These are phyloP conservation scores for Euproctis similis DNA, from an alignment of 2,888 invertebrate genomes.

Conservation along the genomic window DNA sequence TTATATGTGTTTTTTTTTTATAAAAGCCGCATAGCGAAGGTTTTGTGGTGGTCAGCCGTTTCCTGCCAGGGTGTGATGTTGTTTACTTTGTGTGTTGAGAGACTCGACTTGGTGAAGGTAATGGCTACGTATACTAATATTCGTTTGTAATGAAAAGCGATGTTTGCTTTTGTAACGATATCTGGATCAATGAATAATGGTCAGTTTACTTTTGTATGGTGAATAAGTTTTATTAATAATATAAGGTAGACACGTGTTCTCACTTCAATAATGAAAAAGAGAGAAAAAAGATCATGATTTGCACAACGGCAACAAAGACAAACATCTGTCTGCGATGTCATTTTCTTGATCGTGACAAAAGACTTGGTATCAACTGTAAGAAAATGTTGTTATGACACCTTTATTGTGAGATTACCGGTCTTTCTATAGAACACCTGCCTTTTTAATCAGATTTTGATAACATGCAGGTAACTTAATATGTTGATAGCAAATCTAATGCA, in stretches of 20 bases:
- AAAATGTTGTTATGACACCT: neutral
- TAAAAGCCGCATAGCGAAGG: slow-evolving; percentile 23
- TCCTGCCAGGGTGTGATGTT: slow-evolving; percentile 32
- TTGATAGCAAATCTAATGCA: too few relatives aligned
- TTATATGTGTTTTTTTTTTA: slow-evolving; percentile 23
- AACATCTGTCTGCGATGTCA: slow-evolving; percentile 4
- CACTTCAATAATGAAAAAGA: neutral
- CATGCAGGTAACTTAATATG: too few relatives aligned
- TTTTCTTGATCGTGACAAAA: too few relatives aligned
- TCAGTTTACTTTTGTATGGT: slow-evolving; percentile 5
- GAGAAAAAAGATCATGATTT: neutral
- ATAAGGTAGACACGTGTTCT: slow-evolving; percentile 1
- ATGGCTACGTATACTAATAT: slow-evolving; percentile 10
- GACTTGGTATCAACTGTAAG: neutral
- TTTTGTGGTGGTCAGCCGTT: slow-evolving; percentile 32
- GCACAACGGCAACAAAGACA: slow-evolving; percentile 1
- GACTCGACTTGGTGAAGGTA: slow-evolving; percentile 27
- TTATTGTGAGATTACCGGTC: too few relatives aligned
- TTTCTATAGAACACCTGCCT: too few relatives aligned
- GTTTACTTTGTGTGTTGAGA: slow-evolving; percentile 19
- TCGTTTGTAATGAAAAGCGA: slow-evolving; percentile 21
- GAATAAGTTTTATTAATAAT: too few relatives aligned
- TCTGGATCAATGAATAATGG: slow-evolving; percentile 5
- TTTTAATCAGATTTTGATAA: too few relatives aligned
- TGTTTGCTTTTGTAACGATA: slow-evolving; percentile 11